Evolutionary conservation across 1,140 invertebrate species (phyloP), one percentile per base, ranked within the genome.

Genomic region (Bombus sylvicola): DNA sequence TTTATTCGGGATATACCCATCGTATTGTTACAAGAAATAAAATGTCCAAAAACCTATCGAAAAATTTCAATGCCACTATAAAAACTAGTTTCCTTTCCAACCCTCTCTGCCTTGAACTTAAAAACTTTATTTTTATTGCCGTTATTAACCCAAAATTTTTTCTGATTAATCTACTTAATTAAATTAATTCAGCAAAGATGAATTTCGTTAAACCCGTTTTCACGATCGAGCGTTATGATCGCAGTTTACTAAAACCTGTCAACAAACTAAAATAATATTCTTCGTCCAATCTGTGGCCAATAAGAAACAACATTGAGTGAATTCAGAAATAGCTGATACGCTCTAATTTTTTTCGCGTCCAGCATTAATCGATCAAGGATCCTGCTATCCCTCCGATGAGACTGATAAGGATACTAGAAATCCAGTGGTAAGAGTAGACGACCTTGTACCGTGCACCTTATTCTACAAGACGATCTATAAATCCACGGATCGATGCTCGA

Each of bases 391-490:
- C 79, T 39, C 34, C 31, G 71, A 81, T 57, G 59, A 53, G 57
- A n/a, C 47, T 57, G 79, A 85, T 85, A 85, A 79, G 15, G n/a
- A 75, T 15, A 76, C 43, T 69, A 78, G 28, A 75, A 73, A 62
- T 89, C 66, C 37, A 34, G 22, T 15, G 10, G 85, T 68, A 86
- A 89, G 43, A 89, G 83, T 34, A 25, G 87, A 34, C 83, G 47
- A 81, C 88, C 87, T 89, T 89, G 88, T 78, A 83, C 47, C 39
- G 53, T 81, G 72, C 77, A 81, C 76, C 41, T 71, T 83, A 83
- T 89, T 89, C 76, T 28, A 12, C 57, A 82, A 69, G 59, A 80
- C 68, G 78, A 81, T 86, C 76, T 72, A 66, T 72, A 62, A 59
- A 88, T 83, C 59, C 41, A 77, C 66, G 31, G 83, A 80, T 37